Base-by-base conservation (phyloP, 2,113 vertebrate species). In the Aphyosemion australe region DNA sequence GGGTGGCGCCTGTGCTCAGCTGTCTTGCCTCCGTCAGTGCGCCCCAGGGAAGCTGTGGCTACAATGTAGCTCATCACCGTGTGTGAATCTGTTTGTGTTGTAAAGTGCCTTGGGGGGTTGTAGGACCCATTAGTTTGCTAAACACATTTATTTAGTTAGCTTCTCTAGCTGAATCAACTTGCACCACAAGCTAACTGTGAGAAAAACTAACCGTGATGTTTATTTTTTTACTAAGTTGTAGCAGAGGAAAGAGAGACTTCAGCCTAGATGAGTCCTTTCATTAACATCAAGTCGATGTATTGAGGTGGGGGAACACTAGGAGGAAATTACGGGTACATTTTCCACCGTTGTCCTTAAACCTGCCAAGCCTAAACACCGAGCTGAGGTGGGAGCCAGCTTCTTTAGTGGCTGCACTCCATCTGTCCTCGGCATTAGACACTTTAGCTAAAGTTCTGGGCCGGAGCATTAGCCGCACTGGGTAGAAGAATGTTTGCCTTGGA, bases 401-500 rank as follows among this genome's bases (percentile, higher is more conserved):
- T 78, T 78, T 74, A 67, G 76, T 54, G 79, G 76, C 80, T 78
- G 73, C 61, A 41, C 76, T 79, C 52, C 53, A 72, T 84, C 85
- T 85, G 66, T 86, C 79, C 80, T 85, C 75, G 48, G 74, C 70
- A 59, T 48, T 49, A 76, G 73, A 87, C 80, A 85, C 77, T 79
- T 86, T 48, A 66, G 84, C 79, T 80, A 77, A 84, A 72, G 72
- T 73, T 73, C 61, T 52, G 65, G 83, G 69, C 60, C 13, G 69
- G 49, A 85, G 63, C 71, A 46, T 81, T 76, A 85, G 84, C 89
- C 82, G 78, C 81, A 86, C 83, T 86, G 86, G 86, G 88, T 85
- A 81, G 74, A 76, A 84, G 72, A 82, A 49, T 94, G 84, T 94
- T 95, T 94, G 83, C 66, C 74, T 94, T 95, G 93, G 91, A 93